A percentile compares a stretch with the other conserved stretches of the same genome.
Evolutionary conservation across 2,888 invertebrate genomes (phyloP).

Genomic region (Xestoiulus laeticollis): DNA sequence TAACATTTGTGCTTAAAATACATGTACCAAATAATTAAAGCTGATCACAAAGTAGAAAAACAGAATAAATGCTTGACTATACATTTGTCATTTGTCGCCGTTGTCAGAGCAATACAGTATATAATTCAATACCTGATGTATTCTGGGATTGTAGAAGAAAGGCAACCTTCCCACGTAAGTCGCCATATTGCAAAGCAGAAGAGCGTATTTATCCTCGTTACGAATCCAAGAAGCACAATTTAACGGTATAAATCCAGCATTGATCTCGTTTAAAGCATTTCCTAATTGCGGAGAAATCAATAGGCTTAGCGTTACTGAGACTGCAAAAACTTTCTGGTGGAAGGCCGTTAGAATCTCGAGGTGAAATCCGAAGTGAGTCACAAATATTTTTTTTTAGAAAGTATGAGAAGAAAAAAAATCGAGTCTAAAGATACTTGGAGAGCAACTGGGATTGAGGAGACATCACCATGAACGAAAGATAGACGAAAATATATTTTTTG

Average conservation of each 20-base stretch:
- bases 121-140: background rate
- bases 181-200: background rate
- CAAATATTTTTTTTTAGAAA: background rate
- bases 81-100: too few species aligned
- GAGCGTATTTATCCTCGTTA: background rate
- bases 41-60: too few species aligned
- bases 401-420: background rate
- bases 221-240: background rate
- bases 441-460: background rate
- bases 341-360: background rate
- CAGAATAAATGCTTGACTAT: too few species aligned
- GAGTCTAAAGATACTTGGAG: background rate
- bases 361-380: background rate
- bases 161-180: background rate
- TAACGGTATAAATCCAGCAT: background rate
- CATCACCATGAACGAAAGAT: background rate
- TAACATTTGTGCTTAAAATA: too few species aligned
- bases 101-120: too few species aligned
- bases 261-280: background rate
- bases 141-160: background rate
- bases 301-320: background rate
- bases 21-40: too few species aligned
- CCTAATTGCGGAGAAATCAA: conserved; percentile 9
- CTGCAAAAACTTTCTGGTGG: background rate
- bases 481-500: background rate